These are phyloP conservation scores for Baryphthengus martii DNA, from an alignment of 2,113 vertebrate species.

Conservation along the genomic window DNA sequence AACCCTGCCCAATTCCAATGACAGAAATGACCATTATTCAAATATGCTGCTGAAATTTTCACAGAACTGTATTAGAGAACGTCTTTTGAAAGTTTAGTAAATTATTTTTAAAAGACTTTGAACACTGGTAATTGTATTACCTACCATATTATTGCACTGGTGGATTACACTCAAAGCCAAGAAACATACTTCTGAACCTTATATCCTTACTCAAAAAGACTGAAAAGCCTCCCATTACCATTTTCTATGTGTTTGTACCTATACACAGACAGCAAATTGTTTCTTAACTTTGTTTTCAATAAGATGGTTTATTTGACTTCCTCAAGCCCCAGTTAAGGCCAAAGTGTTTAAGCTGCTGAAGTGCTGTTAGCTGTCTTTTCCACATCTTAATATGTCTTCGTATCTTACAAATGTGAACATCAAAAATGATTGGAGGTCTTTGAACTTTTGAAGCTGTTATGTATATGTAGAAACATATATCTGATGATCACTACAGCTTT, in stretches of 20 bases:
- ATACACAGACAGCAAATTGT: accelerated
- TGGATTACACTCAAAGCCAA: neutral
- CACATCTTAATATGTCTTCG: neutral
- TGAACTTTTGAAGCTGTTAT: neutral
- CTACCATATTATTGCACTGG: neutral
- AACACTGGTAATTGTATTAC: neutral
- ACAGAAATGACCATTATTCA: neutral
- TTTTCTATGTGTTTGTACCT: neutral
- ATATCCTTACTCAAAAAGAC: neutral
- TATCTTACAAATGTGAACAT: neutral
- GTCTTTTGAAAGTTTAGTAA: neutral
- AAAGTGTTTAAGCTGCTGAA: neutral
- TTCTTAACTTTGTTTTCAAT: neutral
- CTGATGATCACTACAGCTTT: neutral
- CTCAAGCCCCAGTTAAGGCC: neutral
- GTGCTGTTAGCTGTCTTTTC: neutral
- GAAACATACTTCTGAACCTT: neutral
- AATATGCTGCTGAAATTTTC: neutral
- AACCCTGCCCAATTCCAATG: neutral
- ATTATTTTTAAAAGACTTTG: neutral
- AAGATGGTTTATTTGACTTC: neutral
- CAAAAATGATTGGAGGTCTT: neutral
- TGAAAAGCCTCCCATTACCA: neutral
- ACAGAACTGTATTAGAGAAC: neutral
- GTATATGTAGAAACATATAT: neutral